These are phyloP conservation scores for Bovichtus variegatus DNA, from an alignment of 2,797 vertebrate species.

Conservation along the genomic window DNA sequence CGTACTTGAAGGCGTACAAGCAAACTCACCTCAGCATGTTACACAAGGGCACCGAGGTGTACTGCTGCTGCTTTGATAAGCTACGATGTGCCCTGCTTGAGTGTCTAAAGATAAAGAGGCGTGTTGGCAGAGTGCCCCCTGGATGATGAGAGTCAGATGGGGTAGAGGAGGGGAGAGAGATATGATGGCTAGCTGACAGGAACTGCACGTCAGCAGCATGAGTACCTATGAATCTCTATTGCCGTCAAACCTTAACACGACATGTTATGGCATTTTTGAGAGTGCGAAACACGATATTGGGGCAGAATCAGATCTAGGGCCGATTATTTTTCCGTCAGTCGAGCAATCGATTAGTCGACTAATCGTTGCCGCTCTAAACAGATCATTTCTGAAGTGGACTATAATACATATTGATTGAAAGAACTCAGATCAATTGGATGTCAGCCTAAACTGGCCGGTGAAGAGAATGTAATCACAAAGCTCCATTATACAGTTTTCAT, in stretches of 20 bases:
- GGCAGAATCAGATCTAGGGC: too few species aligned
- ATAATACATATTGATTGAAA: conserved; percentile 12
- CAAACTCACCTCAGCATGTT: conserved; percentile 28
- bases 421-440: not conserved
- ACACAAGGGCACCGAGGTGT: conserved; percentile 27
- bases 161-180: conserved; percentile 22
- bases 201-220: conserved; percentile 11
- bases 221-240: conserved; percentile 2
- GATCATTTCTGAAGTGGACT: not conserved
- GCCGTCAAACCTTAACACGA: not conserved
- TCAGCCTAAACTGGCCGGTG: not conserved
- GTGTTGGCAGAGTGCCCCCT: conserved; percentile 45
- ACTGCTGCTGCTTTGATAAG: conserved; percentile 59
- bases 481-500: conserved; percentile 26
- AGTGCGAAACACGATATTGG: not conserved
- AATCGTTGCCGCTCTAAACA: not conserved
- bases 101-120: conserved; percentile 66
- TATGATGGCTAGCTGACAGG: conserved; percentile 45
- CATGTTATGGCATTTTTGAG: not conserved
- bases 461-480: conserved; percentile 22
- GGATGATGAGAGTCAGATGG: conserved; percentile 46
- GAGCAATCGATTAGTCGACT: too few species aligned
- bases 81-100: conserved; percentile 45
- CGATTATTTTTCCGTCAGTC: too few species aligned
- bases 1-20: conserved; percentile 15